Conservation (phyloP, 35 echinoderm and acorn worm genomes). For the Stichopus chloronotus region DNA sequence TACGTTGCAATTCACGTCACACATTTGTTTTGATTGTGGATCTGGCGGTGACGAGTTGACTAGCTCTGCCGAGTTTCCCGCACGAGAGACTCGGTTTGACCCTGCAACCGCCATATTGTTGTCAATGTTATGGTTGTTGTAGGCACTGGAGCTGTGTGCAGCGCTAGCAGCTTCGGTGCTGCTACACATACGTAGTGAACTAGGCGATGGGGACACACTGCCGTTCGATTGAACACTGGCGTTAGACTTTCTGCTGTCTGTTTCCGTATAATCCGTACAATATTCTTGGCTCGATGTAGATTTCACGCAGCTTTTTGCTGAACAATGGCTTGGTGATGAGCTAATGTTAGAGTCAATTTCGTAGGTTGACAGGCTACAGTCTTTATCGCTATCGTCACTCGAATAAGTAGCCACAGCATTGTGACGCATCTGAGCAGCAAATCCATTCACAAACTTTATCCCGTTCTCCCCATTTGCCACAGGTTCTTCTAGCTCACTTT, state of each 20-base stretch:
- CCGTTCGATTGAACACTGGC: background rate
- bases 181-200: conserved; percentile 46
- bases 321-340: conserved; percentile 46
- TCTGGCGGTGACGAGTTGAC: background rate
- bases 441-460: conserved; percentile 56
- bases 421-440: conserved; percentile 54
- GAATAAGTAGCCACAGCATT: conserved; percentile 35
- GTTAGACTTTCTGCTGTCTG: conserved; percentile 30
- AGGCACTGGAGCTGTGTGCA: background rate
- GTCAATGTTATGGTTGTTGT: background rate
- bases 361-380: conserved; percentile 36
- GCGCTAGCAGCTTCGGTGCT: background rate
- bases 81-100: background rate
- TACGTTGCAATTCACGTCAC: conserved; percentile 14
- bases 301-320: conserved; percentile 6
- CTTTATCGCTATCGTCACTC: conserved; percentile 50
- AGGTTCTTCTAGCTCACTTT: conserved; percentile 45
- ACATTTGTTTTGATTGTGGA: background rate
- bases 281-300: conserved; percentile 30
- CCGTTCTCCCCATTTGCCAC: conserved; percentile 18
- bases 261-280: conserved; percentile 41
- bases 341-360: conserved; percentile 49
- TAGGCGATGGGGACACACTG: background rate
- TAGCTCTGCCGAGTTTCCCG: background rate
- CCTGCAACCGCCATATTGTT: conserved; percentile 27